phyloP scores from a whole-genome alignment of 1,140 invertebrate species.

The Sycobia sp. region DNA sequence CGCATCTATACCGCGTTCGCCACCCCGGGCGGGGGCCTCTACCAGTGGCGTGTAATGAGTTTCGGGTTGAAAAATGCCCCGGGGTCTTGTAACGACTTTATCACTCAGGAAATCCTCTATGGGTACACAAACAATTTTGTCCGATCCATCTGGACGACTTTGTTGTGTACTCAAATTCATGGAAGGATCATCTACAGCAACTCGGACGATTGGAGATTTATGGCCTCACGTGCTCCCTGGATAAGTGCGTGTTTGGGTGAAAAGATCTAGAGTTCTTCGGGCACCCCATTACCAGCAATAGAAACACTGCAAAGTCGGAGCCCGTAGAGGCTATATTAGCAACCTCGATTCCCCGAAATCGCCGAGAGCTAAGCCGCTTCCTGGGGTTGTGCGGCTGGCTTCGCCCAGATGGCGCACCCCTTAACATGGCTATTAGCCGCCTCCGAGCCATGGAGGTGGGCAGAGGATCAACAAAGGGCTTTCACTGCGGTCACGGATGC shows the following conservation, averaged over 20 bases:
- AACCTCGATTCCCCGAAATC: neutral
- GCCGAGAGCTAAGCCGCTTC: too few species aligned
- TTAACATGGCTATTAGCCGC: too few species aligned
- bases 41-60: conserved; percentile 21
- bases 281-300: neutral
- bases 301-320: conserved; percentile 11
- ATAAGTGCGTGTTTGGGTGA: neutral
- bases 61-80: conserved; percentile 5
- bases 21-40: conserved; percentile 6
- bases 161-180: conserved; percentile 3
- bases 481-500: too few species aligned
- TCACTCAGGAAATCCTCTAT: conserved; percentile 3
- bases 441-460: too few species aligned
- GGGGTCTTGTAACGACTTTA: neutral
- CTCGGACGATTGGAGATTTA: neutral
- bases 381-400: too few species aligned
- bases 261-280: conserved; percentile 1
- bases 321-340: neutral
- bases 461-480: too few species aligned
- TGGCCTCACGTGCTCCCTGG: neutral
- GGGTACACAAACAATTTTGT: neutral
- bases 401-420: too few species aligned
- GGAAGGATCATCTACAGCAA: conserved; percentile 20
- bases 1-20: conserved; percentile 17
- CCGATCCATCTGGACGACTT: conserved; percentile 4